Base-by-base conservation (phyloP, 2,888 invertebrate genomes). In the Agrotis puta region DNA sequence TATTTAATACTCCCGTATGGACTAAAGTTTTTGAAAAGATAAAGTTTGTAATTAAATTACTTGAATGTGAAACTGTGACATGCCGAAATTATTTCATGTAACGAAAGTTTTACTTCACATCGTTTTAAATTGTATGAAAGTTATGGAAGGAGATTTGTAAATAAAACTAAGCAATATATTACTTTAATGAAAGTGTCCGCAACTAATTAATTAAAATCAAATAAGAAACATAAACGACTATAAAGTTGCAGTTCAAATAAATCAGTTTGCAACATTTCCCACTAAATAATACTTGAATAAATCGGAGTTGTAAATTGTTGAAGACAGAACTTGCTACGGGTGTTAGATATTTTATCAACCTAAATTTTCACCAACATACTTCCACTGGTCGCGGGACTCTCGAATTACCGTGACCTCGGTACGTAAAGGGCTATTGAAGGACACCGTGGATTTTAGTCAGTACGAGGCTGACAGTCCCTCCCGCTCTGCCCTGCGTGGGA, bases 1-100 rank as follows among this genome's bases (percentile, higher is more conserved):
- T 77, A 77, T 85, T 86, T 81, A 1, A 64, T n/a, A 20, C 27
- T n/a, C 45, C 47, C 18, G 20, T 53, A 47, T 22, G 22, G 43
- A 33, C 16, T 51, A 1, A 69, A 63, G 58, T 57, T 70, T 67
- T 57, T 61, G 43, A 89, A 89, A 88, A 86, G 81, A 88, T 87
- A 88, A 87, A 87, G 84, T 80, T 75, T 45, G 13, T 50, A 24
- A 57, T 39, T 39, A 39, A 39, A 39, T 51, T 51, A 50, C n/a
- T n/a, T 27, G 63, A 63, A 71, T 63, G 53, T 58, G 48, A 24
- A 48, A 45, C 14, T 53, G n/a, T 20, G 16, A 58, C 6, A 50
- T 69, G n/a, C 24, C 43, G 11, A 62, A 70, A 33, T 51, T 53
- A 59, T 58, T 50, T 75, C 59, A 51, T 39, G 24, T 63, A 24